Evolutionary conservation across 2,888 invertebrate species (phyloP), one percentile per base, ranked within the genome.

Genomic region (Drosophila subsilvestris): DNA sequence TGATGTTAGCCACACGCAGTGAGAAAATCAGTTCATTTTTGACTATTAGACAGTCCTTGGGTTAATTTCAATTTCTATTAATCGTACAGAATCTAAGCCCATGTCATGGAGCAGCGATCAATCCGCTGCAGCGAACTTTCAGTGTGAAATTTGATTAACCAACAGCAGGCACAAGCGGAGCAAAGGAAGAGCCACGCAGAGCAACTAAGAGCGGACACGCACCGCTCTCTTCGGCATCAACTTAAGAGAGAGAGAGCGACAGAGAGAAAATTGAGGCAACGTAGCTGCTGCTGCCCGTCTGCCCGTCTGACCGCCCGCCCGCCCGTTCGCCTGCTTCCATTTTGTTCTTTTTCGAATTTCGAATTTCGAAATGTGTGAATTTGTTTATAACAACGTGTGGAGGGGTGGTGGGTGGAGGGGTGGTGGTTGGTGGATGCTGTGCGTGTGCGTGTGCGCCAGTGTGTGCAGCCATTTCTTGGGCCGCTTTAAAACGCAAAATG

Each of bases 361-460:
- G 86, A 81, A 85, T 56, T 82, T 82, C 82, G 82, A 82, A 86
- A 83, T 68, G 86, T 82, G 86, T 83, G 80, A 82, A 82, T 86
- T 86, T 82, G 83, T 79, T 82, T 83, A 86, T 85, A 72, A 59
- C 67, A 62, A 63, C 60, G 55, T 63, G 54, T 63, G 54, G 20
- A 45, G 37, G 20, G 27, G 44, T 42, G 56, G 49, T 29, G 47
- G 10, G 10, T 22, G 42, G 2, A 1, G 29, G 3, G 29, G 4
- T 1, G 12, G 12, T 1, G 1, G 3, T 12, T 32, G 12, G 57
- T n/a, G 63, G 70, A 75, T 70, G 77, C 77, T 80, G 67, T 63
- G 42, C 53, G 29, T 44, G 14, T 29, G 44, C 17, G 50, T 47
- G 32, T 27, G 55, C 37, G 20, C 18, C 47, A 49, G 57, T 53